phyloP scores from a whole-genome alignment of 2,113 vertebrate species.

The Uria aalge region DNA sequence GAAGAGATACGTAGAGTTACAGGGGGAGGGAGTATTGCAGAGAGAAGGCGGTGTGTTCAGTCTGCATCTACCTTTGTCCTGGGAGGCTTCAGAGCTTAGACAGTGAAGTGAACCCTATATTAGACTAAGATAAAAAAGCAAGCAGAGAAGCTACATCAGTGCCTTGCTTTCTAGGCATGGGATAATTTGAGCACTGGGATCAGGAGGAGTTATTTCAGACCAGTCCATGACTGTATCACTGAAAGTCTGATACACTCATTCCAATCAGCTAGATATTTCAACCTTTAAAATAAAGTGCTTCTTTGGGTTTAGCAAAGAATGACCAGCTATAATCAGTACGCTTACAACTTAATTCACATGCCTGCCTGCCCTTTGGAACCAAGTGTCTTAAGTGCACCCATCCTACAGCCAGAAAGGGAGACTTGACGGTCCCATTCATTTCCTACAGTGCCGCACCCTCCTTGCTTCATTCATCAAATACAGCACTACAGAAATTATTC shows the following conservation, averaged over 20 bases:
- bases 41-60: background rate
- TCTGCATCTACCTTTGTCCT: background rate
- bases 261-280: background rate
- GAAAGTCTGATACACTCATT: background rate
- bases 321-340: background rate
- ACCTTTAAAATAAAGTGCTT: background rate
- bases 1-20: background rate
- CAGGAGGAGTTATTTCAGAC: background rate
- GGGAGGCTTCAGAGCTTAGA: background rate
- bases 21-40: background rate
- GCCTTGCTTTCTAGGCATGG: background rate
- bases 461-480: background rate
- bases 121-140: background rate
- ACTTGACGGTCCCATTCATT: background rate
- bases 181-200: background rate
- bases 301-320: background rate
- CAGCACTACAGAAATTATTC: background rate
- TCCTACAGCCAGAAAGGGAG: background rate
- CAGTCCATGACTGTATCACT: background rate
- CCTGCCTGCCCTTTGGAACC: background rate
- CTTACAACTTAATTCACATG: background rate
- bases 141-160: background rate
- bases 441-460: fast-evolving
- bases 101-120: background rate
- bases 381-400: background rate